Evolutionary conservation across 1,140 invertebrate species (phyloP), one percentile per base, ranked within the genome.

Genomic region (Drosophila lacertosa): DNA sequence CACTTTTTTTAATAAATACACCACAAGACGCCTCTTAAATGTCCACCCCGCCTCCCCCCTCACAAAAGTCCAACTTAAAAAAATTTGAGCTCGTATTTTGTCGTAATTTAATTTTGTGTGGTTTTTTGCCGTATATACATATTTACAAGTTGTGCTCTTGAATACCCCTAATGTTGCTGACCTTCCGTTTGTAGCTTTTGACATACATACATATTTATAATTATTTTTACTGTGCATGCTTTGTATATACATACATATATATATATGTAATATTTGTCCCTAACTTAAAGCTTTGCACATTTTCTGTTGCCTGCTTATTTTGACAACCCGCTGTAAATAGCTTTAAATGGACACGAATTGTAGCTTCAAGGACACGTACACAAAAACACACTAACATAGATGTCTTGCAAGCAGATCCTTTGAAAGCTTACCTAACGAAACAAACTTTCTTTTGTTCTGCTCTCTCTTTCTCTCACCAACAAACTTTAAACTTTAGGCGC

Each of bases 401-500:
- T 70, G 60, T 65, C 6, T 44, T 20, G 24, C 32, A 15, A 16
- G 10, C 1, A 35, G 18, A 13, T 18, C 1, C 7, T 1, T 0
- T 24, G 13, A 32, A 47, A 6, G 6, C 10, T 63, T 42, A 50
- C 11, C 24, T 13, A 24, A 48, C 18, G 2, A 1, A 2, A 9
- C 15, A 29, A 9, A 18, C n/a, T 22, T 16, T 32, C 3, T 18
- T 3, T 42, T 15, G 5, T 0, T 55, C 42, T 22, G 22, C 60
- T 42, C 22, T 57, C 15, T 24, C 9, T 24, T 2, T 42, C 26
- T 26, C 3, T 26, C 13, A 5, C 2, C 29, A 44, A 26, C 22
- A 4, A 6, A 11, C 7, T 24, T 24, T 35, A 9, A 18, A 32
- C 18, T 62, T 63, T 57, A 91, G 90, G 90, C 32, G 97, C 97